Evolutionary conservation across 2,797 vertebrate species (phyloP).

Genomic region (Argyrosomus regius): DNA sequence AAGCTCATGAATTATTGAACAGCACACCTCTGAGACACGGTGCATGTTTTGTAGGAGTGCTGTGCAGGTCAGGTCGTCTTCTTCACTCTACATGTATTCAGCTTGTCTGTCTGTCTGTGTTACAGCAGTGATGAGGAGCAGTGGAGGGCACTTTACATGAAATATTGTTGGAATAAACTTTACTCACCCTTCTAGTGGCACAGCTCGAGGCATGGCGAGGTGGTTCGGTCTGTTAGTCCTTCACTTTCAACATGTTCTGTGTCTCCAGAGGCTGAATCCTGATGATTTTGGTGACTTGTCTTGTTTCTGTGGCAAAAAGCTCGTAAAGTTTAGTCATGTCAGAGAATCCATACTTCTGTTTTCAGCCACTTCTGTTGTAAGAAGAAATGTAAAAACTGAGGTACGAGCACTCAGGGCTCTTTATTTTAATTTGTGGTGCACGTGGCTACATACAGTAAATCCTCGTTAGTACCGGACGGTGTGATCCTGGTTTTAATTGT

Average conservation of each 20-base stretch:
- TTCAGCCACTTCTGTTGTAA: background rate
- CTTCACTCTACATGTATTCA: background rate
- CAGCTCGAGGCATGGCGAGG: background rate
- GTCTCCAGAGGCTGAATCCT: background rate
- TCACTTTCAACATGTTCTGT: no score
- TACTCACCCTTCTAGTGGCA: background rate
- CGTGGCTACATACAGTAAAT: background rate
- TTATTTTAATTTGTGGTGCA: background rate
- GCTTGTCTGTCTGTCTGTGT: conserved; percentile 9
- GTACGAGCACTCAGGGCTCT: accelerated
- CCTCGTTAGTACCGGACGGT: background rate
- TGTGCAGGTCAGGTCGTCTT: background rate
- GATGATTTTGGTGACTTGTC: background rate
- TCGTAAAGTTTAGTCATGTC: background rate
- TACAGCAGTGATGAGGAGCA: background rate
- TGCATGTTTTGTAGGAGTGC: background rate
- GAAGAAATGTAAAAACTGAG: background rate
- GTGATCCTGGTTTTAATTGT: background rate
- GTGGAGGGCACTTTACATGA: background rate
- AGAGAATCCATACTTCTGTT: background rate
- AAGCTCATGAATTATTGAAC: conserved; percentile 39
- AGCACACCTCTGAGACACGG: background rate
- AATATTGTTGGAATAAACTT: background rate
- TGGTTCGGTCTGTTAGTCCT: background rate
- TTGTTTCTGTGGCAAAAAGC: background rate